Percentiles rank a stretch among this genome's conserved stretches.
phyloP scores from a whole-genome alignment of 2,797 vertebrate species.

The Brachyalestes nurse region DNA sequence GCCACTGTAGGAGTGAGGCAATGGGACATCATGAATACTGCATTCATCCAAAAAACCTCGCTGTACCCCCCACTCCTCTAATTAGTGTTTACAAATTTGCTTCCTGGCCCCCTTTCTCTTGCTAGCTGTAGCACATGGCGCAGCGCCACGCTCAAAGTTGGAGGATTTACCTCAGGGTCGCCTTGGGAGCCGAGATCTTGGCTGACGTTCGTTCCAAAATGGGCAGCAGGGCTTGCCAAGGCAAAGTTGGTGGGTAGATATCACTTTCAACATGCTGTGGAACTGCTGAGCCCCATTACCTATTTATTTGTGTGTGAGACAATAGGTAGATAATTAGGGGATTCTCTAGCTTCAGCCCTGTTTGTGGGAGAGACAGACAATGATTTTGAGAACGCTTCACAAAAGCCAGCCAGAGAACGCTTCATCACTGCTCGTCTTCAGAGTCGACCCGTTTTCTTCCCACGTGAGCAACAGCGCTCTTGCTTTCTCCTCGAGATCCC shows the following conservation, averaged over 20 bases:
- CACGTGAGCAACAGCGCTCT: not conserved
- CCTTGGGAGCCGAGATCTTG: conserved; percentile 60
- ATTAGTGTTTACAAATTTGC: conserved; percentile 75
- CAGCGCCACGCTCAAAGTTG: conserved; percentile 60
- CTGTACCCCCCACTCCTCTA: conserved; percentile 61
- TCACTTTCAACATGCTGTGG: not conserved
- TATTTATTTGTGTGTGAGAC: conserved; percentile 22
- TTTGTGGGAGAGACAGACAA: conserved; percentile 5
- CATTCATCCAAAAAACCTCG: conserved; percentile 56
- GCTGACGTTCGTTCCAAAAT: conserved; percentile 50
- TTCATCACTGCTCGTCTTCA: conserved; percentile 1
- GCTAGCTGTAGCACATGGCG: conserved; percentile 63
- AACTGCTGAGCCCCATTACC: conserved; percentile 3
- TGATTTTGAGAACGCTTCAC: not conserved
- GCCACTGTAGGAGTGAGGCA: conserved; percentile 57
- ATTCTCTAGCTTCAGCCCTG: not conserved
- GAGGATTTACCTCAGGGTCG: conserved; percentile 58
- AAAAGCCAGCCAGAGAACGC: not conserved
- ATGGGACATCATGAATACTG: conserved; percentile 72
- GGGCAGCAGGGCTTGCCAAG: conserved; percentile 31
- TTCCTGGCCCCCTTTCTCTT: conserved; percentile 64
- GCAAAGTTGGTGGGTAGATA: conserved; percentile 34
- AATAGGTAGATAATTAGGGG: conserved; percentile 14
- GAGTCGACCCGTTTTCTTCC: conserved; percentile 11
- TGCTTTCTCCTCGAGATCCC: conserved; percentile 32